Base-by-base conservation (phyloP, 2,888 invertebrate genomes). In the Rhagophthalmus giganteus region DNA sequence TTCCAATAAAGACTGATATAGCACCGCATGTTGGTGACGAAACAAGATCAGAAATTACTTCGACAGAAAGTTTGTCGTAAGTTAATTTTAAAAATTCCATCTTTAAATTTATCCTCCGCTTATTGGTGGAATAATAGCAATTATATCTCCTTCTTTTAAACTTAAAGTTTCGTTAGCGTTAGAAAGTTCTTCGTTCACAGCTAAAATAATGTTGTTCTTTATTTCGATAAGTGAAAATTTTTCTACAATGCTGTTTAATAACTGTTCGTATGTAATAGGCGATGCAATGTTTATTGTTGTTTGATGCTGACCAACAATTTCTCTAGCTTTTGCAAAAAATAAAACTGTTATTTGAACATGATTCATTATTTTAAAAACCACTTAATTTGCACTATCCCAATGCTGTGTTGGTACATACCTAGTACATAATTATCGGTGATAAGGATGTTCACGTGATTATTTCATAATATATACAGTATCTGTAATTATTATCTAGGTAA, bases 111-210 rank as follows among this genome's bases (percentile, higher is more conserved):
- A 89, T 64, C 96, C 96, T 64, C 95, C 95, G 76, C 95, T 95
- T 38, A 97, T 79, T 0, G 96, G 96, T 40, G 96, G 96, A 68
- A 97, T 95, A 8, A 96, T 81, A 54, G 95, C 96, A 55, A 96
- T 81, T 73, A 86, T 88, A 78, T 95, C 94, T 55, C 82, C 84
- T 14, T 82, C 77, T 26, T 78, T 79, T 3, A 92, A 73, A 12
- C 76, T 69, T 7, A 64, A 33, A 25, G 76, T 72, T 24, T 79
- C 76, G 1, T 80, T 76, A 44, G 78, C 74, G 9, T 80, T 75
- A 55, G 87, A 80, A 61, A 91, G 93, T 59, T 85, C 84, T 68
- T 94, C 88, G 77, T 96, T 96, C 35, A 90, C 76, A 0, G 95
- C 89, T 49, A 96, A 65, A 27, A 94, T 82, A 26, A 94, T 74